Evolutionary conservation across 1,140 invertebrate genomes (phyloP).

Genomic region (Proctacanthus coquilletti): DNA sequence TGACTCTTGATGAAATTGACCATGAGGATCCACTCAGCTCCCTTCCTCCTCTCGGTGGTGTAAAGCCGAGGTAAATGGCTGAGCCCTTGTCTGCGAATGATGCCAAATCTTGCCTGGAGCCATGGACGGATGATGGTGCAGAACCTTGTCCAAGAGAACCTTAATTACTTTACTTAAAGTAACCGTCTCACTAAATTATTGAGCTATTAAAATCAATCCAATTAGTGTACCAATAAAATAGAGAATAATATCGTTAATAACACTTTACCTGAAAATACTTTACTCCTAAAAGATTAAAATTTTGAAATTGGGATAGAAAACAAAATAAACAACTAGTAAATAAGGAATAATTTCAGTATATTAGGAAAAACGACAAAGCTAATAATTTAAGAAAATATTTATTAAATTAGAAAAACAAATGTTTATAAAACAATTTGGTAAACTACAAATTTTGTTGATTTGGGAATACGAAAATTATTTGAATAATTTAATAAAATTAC

Average conservation of each 20-base stretch:
- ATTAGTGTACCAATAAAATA: not conserved
- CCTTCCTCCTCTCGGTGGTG: conserved; percentile 19
- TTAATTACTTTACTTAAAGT: not conserved
- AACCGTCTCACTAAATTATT: not conserved
- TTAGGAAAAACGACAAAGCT: not conserved
- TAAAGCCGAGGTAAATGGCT: conserved; percentile 30
- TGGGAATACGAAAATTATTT: too few species aligned
- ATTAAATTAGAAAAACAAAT: too few species aligned
- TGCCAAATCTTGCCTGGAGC: conserved; percentile 47
- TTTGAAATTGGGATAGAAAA: not conserved
- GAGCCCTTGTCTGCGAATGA: conserved; percentile 37
- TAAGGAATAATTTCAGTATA: not conserved
- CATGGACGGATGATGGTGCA: conserved; percentile 44
- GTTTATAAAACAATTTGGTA: too few species aligned
- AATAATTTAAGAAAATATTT: too few species aligned
- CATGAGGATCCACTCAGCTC: conserved; percentile 15
- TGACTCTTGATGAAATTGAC: conserved; percentile 18
- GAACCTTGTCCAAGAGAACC: conserved; percentile 24
- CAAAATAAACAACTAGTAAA: not conserved
- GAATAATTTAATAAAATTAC: too few species aligned
- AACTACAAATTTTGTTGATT: too few species aligned
- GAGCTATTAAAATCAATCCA: not conserved
- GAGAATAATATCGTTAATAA: not conserved
- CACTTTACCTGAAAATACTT: not conserved
- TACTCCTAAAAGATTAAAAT: not conserved